Conservation (phyloP, 2,888 invertebrate genomes). For the Chydorus sphaericus region DNA sequence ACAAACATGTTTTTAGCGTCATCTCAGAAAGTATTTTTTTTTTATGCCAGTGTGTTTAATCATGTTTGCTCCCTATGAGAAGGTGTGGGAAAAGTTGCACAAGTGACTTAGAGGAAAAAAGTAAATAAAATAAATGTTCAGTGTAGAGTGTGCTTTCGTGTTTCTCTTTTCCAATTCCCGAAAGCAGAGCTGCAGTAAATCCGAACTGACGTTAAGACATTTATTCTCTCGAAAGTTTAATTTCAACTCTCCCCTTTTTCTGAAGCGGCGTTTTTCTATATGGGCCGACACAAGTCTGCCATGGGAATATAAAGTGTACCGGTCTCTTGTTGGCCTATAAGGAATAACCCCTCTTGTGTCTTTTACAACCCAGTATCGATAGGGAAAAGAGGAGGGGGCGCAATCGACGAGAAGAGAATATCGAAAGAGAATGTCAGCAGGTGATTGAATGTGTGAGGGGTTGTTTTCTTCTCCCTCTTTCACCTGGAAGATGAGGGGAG, state of each 20-base stretch:
- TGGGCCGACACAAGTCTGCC: neutral
- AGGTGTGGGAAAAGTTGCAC: no score
- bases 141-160: no score
- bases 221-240: neutral
- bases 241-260: neutral
- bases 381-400: neutral
- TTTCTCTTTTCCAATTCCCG: no score
- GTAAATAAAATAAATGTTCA: no score
- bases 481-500: neutral
- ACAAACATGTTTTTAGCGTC: no score
- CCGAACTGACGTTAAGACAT: no score
- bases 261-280: neutral
- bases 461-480: neutral
- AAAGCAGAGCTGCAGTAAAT: conserved; percentile 3
- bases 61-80: no score
- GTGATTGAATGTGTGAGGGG: conserved; percentile 4
- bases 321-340: neutral
- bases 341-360: neutral
- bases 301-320: neutral
- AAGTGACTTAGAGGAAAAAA: no score
- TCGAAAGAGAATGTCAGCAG: conserved; percentile 5
- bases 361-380: neutral
- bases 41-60: no score
- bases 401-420: neutral
- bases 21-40: no score